Evolutionary conservation across 2,797 vertebrate species (phyloP).

Genomic region (Anas bernieri): DNA sequence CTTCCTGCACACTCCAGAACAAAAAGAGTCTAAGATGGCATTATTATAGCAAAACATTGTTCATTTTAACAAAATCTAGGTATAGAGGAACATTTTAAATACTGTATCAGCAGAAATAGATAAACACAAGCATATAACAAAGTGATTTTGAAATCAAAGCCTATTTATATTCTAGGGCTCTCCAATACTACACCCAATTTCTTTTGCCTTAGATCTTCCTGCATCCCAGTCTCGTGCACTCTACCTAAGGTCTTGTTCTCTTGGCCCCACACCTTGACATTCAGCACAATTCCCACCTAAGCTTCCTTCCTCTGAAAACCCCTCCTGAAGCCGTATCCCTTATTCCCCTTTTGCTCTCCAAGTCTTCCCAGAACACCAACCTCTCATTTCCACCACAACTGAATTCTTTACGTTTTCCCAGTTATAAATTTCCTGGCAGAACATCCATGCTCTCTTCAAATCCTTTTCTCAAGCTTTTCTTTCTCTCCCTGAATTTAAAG

Average conservation of each 20-base stretch:
- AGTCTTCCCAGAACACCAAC: not conserved
- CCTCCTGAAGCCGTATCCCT: not conserved
- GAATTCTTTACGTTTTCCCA: not conserved
- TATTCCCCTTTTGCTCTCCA: not conserved
- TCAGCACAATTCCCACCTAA: not conserved
- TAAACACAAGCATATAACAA: not conserved
- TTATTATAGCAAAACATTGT: not conserved
- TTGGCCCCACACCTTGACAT: not conserved
- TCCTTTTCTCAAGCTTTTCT: not conserved
- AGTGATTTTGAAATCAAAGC: not conserved
- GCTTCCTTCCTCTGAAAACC: not conserved
- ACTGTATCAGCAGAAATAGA: not conserved
- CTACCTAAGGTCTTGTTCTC: not conserved
- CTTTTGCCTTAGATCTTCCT: not conserved
- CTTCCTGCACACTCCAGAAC: not conserved
- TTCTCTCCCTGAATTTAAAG: not conserved
- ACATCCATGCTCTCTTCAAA: not conserved
- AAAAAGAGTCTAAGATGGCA: not conserved
- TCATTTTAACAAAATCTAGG: not conserved
- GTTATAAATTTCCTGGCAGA: not conserved
- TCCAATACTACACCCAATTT: not conserved
- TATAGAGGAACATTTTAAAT: not conserved
- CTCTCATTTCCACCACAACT: not conserved
- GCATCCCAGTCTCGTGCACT: not conserved
- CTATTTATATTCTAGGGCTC: not conserved